Evolutionary conservation across 2,113 vertebrate species (phyloP).

Genomic region (Bufo gargarizans): DNA sequence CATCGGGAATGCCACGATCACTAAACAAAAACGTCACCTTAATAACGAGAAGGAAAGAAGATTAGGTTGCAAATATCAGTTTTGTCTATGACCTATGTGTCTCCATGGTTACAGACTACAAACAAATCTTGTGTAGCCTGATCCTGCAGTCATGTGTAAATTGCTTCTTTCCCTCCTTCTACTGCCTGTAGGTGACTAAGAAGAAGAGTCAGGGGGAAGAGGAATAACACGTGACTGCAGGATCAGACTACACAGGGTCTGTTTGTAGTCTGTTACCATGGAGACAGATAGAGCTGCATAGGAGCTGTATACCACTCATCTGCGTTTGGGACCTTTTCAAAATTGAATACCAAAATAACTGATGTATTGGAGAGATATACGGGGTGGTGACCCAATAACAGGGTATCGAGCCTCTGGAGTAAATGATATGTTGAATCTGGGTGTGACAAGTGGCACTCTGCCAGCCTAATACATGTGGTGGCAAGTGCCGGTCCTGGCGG

Average conservation of each 20-base stretch:
- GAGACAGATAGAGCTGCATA: background rate
- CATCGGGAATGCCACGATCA: conserved; percentile 92
- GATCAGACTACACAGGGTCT: background rate
- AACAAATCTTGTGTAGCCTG: background rate
- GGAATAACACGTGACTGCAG: background rate
- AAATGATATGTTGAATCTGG: background rate
- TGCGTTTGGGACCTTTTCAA: no score
- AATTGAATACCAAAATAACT: no score
- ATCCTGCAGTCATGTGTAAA: background rate
- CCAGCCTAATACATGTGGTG: background rate
- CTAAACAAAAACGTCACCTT: conserved; percentile 94
- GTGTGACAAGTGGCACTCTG: background rate
- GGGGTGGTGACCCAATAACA: background rate
- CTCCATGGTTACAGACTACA: background rate
- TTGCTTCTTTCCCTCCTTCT: no score
- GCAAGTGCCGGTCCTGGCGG: no score
- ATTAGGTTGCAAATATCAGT: no score
- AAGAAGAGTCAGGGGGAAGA: no score
- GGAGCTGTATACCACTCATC: background rate
- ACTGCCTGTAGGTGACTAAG: no score
- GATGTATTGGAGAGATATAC: background rate
- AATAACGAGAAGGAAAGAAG: background rate
- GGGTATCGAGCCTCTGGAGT: background rate
- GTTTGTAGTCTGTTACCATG: background rate
- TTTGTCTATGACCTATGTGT: background rate